Evolutionary conservation across 2,888 invertebrate genomes (phyloP).

Genomic region (Saturnia pavonia): DNA sequence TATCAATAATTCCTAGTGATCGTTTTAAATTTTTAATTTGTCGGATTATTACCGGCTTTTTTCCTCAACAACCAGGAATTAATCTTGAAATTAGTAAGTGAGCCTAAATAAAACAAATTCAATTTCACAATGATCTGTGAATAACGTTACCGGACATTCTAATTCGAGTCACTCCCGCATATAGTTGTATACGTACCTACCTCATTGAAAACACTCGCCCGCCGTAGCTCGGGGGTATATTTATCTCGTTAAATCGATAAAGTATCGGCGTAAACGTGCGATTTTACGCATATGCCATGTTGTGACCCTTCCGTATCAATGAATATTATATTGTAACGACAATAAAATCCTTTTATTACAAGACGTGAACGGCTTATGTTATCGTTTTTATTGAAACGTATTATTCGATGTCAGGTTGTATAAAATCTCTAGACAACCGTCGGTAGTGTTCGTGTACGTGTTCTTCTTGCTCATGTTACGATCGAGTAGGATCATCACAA

Average conservation of each 20-base stretch:
- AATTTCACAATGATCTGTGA: background rate
- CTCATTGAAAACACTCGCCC: background rate
- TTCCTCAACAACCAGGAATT: too few species aligned
- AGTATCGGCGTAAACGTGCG: slow-evolving; percentile 9
- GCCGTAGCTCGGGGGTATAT: background rate
- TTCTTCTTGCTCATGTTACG: too few species aligned
- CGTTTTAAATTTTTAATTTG: too few species aligned
- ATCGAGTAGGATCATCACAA: too few species aligned
- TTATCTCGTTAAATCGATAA: slow-evolving; percentile 11
- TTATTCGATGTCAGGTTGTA: background rate
- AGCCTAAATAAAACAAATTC: too few species aligned
- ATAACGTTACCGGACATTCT: background rate
- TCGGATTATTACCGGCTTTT: too few species aligned
- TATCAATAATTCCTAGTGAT: too few species aligned
- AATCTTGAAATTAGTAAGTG: too few species aligned
- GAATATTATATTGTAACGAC: slow-evolving; percentile 7
- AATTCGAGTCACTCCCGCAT: background rate
- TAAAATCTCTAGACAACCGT: background rate
- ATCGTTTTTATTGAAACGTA: background rate
- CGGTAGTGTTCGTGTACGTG: background rate
- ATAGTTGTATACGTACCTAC: background rate
- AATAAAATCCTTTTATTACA: slow-evolving; percentile 3
- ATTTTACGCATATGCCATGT: background rate
- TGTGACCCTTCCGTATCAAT: slow-evolving; percentile 6
- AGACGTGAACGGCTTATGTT: background rate